These are phyloP conservation scores for Sclerodermus sp. DNA, from an alignment of 2,888 invertebrate genomes.

Conservation along the genomic window DNA sequence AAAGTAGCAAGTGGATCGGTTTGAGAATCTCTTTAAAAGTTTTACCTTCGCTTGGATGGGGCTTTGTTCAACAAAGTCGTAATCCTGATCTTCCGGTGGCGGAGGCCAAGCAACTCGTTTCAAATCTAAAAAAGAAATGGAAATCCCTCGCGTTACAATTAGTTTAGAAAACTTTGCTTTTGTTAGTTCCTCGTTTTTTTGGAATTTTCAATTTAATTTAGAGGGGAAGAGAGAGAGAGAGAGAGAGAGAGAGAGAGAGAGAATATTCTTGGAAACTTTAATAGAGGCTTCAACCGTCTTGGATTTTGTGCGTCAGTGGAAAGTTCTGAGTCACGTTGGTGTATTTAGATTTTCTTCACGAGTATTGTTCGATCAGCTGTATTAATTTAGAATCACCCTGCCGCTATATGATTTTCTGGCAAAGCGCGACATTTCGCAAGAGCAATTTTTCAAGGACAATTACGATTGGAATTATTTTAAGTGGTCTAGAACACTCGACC, in stretches of 20 bases:
- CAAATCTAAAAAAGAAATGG: slow-evolving; percentile 66
- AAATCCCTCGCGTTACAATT: too few relatives aligned
- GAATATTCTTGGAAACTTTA: too few relatives aligned
- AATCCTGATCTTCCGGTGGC: slow-evolving; percentile 68
- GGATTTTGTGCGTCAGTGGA: slow-evolving; percentile 8
- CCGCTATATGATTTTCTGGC: not conserved
- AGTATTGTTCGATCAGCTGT: not conserved
- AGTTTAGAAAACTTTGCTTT: too few relatives aligned
- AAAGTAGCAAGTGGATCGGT: too few relatives aligned
- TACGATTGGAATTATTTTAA: too few relatives aligned
- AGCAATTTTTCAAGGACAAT: too few relatives aligned
- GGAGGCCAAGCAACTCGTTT: slow-evolving; percentile 90
- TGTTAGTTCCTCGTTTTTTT: too few relatives aligned
- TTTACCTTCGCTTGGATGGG: slow-evolving; percentile 65
- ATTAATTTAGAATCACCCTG: not conserved
- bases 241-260: too few relatives aligned
- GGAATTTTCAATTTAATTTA: too few relatives aligned
- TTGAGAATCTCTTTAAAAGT: not conserved
- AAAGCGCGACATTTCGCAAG: not conserved
- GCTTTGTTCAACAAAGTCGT: slow-evolving; percentile 62
- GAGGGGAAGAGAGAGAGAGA: slow-evolving; percentile 6
- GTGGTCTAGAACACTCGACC: too few relatives aligned
- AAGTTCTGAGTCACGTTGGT: slow-evolving; percentile 16
- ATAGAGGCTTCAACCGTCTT: too few relatives aligned
- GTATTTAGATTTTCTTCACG: slow-evolving; percentile 15